Evolutionary conservation across 2,888 invertebrate species (phyloP).

Genomic region (Andrena camellia): DNA sequence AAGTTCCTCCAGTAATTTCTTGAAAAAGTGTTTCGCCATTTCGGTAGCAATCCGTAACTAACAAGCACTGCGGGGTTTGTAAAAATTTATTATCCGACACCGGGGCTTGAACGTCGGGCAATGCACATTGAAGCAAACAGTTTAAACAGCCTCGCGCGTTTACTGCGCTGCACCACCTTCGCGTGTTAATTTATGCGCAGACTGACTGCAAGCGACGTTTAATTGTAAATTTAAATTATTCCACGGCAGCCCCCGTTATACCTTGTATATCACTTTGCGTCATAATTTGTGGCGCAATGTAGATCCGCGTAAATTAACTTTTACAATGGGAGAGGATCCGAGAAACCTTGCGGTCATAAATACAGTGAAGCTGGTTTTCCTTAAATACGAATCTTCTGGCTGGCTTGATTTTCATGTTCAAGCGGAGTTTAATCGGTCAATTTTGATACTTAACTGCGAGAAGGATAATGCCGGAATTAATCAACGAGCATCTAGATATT

Average conservation of each 20-base stretch:
- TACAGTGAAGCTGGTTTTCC: no score
- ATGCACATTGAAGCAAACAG: not conserved
- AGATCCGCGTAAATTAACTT: not conserved
- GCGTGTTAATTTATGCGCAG: slow-evolving; percentile 1
- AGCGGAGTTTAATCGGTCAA: no score
- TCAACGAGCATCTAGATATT: not conserved
- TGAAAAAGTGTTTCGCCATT: not conserved
- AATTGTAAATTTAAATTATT: slow-evolving; percentile 9
- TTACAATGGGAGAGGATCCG: not conserved
- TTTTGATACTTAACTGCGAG: not conserved
- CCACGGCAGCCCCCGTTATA: not conserved
- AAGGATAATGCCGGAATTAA: not conserved
- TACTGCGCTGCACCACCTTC: not conserved
- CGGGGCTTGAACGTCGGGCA: no score
- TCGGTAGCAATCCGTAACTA: not conserved
- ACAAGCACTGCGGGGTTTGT: no score
- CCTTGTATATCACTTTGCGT: not conserved
- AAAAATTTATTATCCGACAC: no score
- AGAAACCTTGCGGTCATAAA: no score
- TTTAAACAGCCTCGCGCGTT: not conserved
- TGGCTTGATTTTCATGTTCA: no score
- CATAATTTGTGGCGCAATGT: not conserved
- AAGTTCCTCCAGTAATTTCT: not conserved
- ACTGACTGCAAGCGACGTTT: slow-evolving; percentile 4
- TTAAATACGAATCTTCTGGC: no score